These are phyloP conservation scores for Drosophila monieri DNA, from an alignment of 2,888 invertebrate genomes.

Conservation along the genomic window DNA sequence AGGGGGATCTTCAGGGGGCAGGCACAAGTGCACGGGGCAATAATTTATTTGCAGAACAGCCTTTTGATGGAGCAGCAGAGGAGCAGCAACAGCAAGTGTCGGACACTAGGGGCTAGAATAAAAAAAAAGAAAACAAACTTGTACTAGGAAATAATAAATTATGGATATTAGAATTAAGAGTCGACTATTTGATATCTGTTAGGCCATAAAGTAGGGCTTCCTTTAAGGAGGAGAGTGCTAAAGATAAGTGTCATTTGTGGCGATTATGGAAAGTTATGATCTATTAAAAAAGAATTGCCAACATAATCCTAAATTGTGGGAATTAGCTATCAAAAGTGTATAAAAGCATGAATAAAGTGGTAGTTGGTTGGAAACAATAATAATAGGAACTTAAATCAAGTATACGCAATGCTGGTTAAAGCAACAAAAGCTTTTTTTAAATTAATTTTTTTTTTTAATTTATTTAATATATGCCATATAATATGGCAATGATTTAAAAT, in stretches of 20 bases:
- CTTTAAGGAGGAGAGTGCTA: not conserved
- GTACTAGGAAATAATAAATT: slow-evolving; percentile 47
- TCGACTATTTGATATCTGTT: slow-evolving; percentile 43
- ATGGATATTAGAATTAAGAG: slow-evolving; percentile 21
- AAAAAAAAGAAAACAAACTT: slow-evolving; percentile 31
- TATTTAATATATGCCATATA: too few relatives aligned
- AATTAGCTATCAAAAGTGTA: not conserved
- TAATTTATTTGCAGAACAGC: slow-evolving; percentile 56
- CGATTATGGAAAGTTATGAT: too few relatives aligned
- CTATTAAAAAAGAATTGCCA: not conserved
- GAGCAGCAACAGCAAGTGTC: slow-evolving; percentile 26
- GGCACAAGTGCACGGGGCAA: slow-evolving; percentile 47
- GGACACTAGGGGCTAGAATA: slow-evolving; percentile 14
- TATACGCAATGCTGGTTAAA: not conserved
- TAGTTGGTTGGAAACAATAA: not conserved
- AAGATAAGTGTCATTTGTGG: not conserved
- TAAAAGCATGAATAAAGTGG: too few relatives aligned
- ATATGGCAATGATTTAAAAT: too few relatives aligned
- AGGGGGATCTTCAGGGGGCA: slow-evolving; percentile 7
- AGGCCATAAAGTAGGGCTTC: slow-evolving; percentile 1
- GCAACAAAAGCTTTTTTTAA: not conserved
- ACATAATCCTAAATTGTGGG: not conserved
- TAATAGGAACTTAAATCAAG: not conserved
- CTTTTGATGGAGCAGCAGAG: slow-evolving; percentile 42
- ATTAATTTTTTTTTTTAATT: too few relatives aligned